phyloP scores from a whole-genome alignment of 2,113 vertebrate species.

The Onychostruthus taczanowskii region DNA sequence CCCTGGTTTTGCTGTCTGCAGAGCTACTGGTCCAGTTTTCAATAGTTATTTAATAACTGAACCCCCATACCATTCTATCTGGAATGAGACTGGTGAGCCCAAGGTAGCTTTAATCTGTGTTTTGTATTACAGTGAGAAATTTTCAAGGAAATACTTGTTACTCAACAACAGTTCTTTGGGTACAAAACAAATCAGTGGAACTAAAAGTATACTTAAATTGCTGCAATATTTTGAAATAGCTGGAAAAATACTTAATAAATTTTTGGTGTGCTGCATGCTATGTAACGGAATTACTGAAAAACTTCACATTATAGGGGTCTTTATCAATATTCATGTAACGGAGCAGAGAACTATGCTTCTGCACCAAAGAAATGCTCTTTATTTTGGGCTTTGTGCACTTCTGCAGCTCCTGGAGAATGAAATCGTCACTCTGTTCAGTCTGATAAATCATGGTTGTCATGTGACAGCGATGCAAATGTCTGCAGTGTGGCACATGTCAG shows the following conservation, averaged over 20 bases:
- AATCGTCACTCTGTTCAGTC: fast-evolving
- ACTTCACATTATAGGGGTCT: neutral
- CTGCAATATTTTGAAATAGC: neutral
- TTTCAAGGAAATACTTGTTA: neutral
- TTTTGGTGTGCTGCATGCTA: neutral
- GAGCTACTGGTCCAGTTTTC: neutral
- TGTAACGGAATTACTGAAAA: neutral
- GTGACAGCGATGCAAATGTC: neutral
- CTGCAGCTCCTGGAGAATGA: neutral
- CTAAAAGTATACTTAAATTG: neutral
- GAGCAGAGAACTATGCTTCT: neutral
- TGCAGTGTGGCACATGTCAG: neutral
- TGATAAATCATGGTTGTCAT: neutral
- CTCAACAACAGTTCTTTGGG: neutral
- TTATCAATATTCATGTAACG: neutral
- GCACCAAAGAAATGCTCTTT: neutral
- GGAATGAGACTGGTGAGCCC: neutral
- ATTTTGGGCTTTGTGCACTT: neutral
- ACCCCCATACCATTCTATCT: neutral
- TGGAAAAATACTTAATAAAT: neutral
- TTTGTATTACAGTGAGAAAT: neutral
- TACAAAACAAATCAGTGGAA: neutral
- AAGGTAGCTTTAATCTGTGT: neutral
- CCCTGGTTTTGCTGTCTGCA: neutral
- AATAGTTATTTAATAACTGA: neutral